Evolutionary conservation across 2,113 vertebrate genomes (phyloP), one percentile per base, ranked within the genome.

Genomic region (Turdus rufiventris): DNA sequence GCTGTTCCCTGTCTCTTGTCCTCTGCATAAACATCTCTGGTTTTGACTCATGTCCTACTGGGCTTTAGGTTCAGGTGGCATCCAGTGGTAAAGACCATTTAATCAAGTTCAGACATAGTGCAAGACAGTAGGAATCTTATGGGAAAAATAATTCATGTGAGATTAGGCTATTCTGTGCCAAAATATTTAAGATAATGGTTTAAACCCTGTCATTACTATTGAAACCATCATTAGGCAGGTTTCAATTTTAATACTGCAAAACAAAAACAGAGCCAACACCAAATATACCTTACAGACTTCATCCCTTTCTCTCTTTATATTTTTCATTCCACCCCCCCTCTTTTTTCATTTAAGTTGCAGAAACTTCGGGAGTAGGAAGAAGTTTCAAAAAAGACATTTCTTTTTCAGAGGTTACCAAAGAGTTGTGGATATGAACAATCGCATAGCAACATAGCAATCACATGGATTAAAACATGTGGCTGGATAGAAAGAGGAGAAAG

Each of bases 241-340:
- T 62, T 80, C 40, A 83, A 11, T 63, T 74, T 20, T 23, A 88
- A 58, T 38, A 62, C 14, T 42, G 40, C 5, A 60, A 78, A 74
- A 56, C 5, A 91, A 80, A 74, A 7, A 26, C 21, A 76, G 5
- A 53, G 28, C 10, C n/a, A 74, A 61, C 23, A 78, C 5, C 1
- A 7, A 88, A 73, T 11, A 40, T 15, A 19, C 29, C 40, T 34
- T 75, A 57, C 4, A 61, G 25, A 18, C 21, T 70, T 79, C 20
- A 62, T 45, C 26, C 19, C 18, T 66, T 77, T 81, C 18, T 54
- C 24, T 25, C 9, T 40, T 56, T 50, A 20, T 29, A 40, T 24
- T 54, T 70, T 48, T 74, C 8, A 7, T 17, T 42, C 11, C 6
- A 0, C 3, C 7, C 14, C 5, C 6, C 9, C 12, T 0, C 3